These are phyloP conservation scores for Saccostrea cuccullata DNA, from an alignment of 1,140 invertebrate genomes.

Conservation along the genomic window DNA sequence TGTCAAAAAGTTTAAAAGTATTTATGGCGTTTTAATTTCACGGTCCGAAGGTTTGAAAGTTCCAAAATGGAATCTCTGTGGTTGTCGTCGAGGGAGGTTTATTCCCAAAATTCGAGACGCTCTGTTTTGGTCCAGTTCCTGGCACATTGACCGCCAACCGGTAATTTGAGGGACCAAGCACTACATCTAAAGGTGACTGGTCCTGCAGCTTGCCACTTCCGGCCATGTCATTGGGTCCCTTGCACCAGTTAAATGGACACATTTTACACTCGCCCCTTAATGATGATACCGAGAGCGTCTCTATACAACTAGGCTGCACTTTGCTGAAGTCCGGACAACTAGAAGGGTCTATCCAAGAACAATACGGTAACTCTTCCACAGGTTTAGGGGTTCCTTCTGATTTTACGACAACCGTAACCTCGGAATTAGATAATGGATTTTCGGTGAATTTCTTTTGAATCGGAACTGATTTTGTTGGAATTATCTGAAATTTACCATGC, in stretches of 20 bases:
- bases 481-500: background rate
- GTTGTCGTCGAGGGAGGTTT: background rate
- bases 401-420: background rate
- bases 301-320: background rate
- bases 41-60: conserved; percentile 4
- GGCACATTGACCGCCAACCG: background rate
- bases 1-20: background rate
- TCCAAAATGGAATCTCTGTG: conserved; percentile 20
- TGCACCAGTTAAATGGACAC: conserved; percentile 20
- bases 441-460: background rate
- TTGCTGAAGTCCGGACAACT: background rate
- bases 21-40: background rate
- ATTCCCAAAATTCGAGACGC: background rate
- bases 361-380: background rate
- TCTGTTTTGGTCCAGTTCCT: background rate
- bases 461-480: background rate
- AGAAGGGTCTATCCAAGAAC: conserved; percentile 3
- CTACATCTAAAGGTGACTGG: background rate
- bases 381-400: background rate
- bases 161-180: background rate
- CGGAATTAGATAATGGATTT: background rate
- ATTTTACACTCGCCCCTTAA: conserved; percentile 3
- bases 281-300: background rate
- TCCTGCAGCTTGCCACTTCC: background rate
- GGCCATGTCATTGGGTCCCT: background rate